Conservation (phyloP, 2,113 vertebrate species). For the Coregonus clupeaformis region DNA sequence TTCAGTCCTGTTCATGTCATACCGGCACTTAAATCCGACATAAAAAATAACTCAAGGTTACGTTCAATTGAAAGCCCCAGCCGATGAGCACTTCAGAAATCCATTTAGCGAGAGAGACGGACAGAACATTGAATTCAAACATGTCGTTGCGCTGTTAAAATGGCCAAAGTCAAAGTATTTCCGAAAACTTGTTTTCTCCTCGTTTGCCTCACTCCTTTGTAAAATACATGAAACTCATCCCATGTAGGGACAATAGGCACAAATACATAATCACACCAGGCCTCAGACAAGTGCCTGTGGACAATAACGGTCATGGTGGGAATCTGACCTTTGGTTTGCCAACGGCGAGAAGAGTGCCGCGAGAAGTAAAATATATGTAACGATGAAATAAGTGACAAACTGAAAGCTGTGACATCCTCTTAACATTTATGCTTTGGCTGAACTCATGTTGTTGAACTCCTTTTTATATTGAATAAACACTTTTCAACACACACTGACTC, state of each 20-base stretch:
- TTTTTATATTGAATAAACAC: no score
- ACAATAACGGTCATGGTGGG: no score
- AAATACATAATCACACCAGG: no score
- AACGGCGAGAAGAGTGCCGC: no score
- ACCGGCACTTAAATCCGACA: conserved; percentile 81
- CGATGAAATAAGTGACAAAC: no score
- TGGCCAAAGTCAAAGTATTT: conserved; percentile 26
- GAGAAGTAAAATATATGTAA: no score
- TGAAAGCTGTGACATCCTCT: no score
- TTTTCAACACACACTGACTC: no score
- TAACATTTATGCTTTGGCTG: no score
- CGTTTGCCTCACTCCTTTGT: conserved; percentile 71
- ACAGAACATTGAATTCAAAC: conserved; percentile 80
- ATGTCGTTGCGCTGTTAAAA: conserved; percentile 73
- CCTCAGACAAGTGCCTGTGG: no score
- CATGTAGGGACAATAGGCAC: conserved; percentile 17
- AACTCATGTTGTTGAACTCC: no score
- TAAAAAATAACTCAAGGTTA: conserved; percentile 79
- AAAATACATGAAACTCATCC: conserved; percentile 63
- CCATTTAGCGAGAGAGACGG: conserved; percentile 68
- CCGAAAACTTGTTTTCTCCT: conserved; percentile 22
- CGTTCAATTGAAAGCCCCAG: conserved; percentile 75
- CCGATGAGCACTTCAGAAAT: conserved; percentile 74
- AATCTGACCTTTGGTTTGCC: no score
- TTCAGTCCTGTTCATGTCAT: conserved; percentile 79